A percentile compares a stretch with the other conserved stretches of the same genome.
Conservation (phyloP, 2,113 vertebrate genomes). For the Sphaerodactylus townsendi region DNA sequence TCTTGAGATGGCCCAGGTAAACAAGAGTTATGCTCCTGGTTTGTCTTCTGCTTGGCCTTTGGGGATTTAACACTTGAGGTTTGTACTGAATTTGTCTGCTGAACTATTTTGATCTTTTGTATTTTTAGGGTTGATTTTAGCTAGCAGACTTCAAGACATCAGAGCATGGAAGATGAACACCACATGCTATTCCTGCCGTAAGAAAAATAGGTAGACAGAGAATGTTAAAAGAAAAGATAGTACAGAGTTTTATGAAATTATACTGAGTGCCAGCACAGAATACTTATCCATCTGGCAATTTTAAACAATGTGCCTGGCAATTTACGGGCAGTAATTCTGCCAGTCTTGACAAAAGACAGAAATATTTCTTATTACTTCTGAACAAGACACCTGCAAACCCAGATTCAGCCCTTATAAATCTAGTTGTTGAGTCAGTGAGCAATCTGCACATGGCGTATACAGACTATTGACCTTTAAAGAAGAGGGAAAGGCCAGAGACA, state of each 20-base stretch:
- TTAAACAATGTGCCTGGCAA: slow-evolving; percentile 54
- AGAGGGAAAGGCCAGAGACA: background rate
- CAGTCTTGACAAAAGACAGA: slow-evolving; percentile 49
- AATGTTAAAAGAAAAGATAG: slow-evolving; percentile 22
- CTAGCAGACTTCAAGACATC: background rate
- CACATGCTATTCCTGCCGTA: slow-evolving; percentile 20
- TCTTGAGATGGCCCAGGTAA: background rate
- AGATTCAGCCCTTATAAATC: slow-evolving; percentile 50
- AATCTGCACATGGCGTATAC: slow-evolving; percentile 11
- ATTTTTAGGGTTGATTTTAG: background rate
- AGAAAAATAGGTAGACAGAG: slow-evolving; percentile 18
- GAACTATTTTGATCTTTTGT: slow-evolving; percentile 2
- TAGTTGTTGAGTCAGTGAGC: slow-evolving; percentile 18
- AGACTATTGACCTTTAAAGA: slow-evolving; percentile 22
- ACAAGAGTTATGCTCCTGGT: background rate
- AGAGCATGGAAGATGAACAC: slow-evolving; percentile 21
- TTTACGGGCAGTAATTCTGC: slow-evolving; percentile 45
- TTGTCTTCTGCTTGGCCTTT: background rate
- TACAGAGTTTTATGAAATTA: slow-evolving; percentile 39
- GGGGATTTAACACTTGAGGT: background rate
- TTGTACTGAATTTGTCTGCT: slow-evolving; percentile 5
- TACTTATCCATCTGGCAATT: slow-evolving; percentile 52
- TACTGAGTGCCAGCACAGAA: slow-evolving; percentile 31
- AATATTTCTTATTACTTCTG: slow-evolving; percentile 51
- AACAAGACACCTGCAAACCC: slow-evolving; percentile 37